phyloP scores from a whole-genome alignment of 2,888 invertebrate genomes.

The Microplitis deprimator region DNA sequence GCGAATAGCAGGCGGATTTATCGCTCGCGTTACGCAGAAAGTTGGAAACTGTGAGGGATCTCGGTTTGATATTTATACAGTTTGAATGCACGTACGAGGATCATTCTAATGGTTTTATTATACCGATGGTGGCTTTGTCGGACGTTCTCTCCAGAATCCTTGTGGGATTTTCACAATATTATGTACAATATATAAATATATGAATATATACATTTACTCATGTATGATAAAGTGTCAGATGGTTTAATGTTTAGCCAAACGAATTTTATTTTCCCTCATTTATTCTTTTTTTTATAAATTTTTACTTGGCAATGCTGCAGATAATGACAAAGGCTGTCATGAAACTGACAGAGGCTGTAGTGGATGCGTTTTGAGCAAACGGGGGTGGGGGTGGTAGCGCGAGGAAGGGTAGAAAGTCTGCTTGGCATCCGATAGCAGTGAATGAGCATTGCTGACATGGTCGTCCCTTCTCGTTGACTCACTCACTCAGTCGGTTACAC shows the following conservation, averaged over 20 bases:
- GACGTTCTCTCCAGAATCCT: slow-evolving; percentile 29
- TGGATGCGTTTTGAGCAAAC: background rate
- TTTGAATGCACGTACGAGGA: slow-evolving; percentile 71
- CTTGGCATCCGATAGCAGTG: slow-evolving; percentile 63
- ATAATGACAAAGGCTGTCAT: slow-evolving; percentile 1
- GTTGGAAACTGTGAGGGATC: slow-evolving; percentile 69
- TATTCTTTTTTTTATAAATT: background rate
- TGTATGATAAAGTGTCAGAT: background rate
- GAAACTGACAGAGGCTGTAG: background rate
- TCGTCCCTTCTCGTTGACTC: slow-evolving; percentile 39
- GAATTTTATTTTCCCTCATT: background rate
- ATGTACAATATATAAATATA: slow-evolving; percentile 4
- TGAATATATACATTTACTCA: background rate
- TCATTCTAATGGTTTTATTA: slow-evolving; percentile 72
- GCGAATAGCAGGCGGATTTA: slow-evolving; percentile 60
- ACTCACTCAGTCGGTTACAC: slow-evolving; percentile 21
- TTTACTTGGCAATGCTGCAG: background rate
- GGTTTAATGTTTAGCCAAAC: too few relatives aligned
- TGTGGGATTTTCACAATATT: background rate
- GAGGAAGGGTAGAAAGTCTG: slow-evolving; percentile 41
- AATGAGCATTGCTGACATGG: slow-evolving; percentile 69
- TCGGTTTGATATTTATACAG: slow-evolving; percentile 70
- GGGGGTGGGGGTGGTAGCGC: slow-evolving; percentile 4
- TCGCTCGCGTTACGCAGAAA: slow-evolving; percentile 68
- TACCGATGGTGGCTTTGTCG: slow-evolving; percentile 57